Conservation (phyloP, 2,797 vertebrate species). For the Clamator glandarius region DNA sequence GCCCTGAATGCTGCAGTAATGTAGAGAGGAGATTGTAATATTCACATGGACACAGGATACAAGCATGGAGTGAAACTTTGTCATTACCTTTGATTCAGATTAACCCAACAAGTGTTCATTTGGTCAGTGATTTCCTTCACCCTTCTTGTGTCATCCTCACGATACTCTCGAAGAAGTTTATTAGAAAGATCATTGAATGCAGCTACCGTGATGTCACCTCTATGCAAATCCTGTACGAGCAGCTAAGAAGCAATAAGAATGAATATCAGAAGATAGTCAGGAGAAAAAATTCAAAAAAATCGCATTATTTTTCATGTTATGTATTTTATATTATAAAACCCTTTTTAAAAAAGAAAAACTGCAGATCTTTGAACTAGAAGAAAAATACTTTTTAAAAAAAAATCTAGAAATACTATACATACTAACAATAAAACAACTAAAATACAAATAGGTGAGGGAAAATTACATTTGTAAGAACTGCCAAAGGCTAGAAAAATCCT, state of each 20-base stretch:
- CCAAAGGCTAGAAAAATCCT: neutral
- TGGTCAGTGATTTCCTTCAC: slow-evolving; percentile 92
- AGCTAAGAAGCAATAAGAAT: slow-evolving; percentile 73
- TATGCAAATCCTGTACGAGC: slow-evolving; percentile 88
- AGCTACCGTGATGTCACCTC: slow-evolving; percentile 83
- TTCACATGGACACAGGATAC: rapidly evolving
- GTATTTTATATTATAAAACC: neutral
- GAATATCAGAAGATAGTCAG: neutral
- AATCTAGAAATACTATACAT: neutral
- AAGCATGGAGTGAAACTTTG: neutral
- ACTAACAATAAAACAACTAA: neutral
- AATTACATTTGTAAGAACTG: rapidly evolving
- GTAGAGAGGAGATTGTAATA: neutral
- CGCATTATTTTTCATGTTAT: neutral
- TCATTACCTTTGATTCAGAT: slow-evolving; percentile 88
- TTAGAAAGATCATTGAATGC: slow-evolving; percentile 89
- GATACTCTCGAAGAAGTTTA: slow-evolving; percentile 90
- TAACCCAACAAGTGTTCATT: slow-evolving; percentile 87
- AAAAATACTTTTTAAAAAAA: neutral
- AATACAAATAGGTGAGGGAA: neutral
- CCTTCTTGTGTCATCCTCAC: slow-evolving; percentile 89
- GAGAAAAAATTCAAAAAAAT: neutral
- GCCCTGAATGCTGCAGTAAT: neutral
- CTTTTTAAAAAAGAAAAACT: neutral
- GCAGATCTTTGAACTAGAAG: neutral